phyloP scores from a whole-genome alignment of 2,888 invertebrate species.

The Dolichopus griseipennis region DNA sequence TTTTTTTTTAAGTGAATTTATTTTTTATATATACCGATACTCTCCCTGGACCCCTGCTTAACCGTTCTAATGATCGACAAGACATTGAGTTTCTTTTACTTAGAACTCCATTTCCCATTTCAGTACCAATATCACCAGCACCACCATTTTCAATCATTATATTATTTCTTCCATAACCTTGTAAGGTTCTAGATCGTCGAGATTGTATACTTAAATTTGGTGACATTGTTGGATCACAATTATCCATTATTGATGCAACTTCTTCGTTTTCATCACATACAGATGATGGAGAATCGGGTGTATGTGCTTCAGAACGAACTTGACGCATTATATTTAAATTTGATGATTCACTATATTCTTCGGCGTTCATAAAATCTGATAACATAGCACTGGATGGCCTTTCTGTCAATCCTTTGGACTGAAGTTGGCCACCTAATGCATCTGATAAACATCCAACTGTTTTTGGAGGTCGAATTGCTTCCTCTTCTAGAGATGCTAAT shows the following conservation, averaged over 20 bases:
- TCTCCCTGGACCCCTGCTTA: conserved; percentile 41
- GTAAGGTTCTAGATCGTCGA: conserved; percentile 33
- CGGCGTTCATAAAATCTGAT: conserved; percentile 41
- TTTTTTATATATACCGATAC: conserved; percentile 32
- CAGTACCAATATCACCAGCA: conserved; percentile 21
- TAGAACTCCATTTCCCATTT: conserved; percentile 26
- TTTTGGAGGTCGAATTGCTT: conserved; percentile 47
- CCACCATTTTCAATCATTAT: not conserved
- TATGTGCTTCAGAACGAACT: conserved; percentile 42
- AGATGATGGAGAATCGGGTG: conserved; percentile 43
- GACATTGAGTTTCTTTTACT: conserved; percentile 41
- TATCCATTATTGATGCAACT: conserved; percentile 22
- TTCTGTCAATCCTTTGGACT: conserved; percentile 14
- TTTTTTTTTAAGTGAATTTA: conserved; percentile 2
- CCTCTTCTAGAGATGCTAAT: conserved; percentile 83
- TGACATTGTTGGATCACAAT: conserved; percentile 28
- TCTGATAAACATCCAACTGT: conserved; percentile 62
- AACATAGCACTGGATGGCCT: conserved; percentile 49
- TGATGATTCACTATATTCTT: conserved; percentile 42
- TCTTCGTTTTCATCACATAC: conserved; percentile 37
- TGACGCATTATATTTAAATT: conserved; percentile 34
- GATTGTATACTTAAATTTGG: conserved; percentile 25
- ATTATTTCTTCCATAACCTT: conserved; percentile 16
- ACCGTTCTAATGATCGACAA: conserved; percentile 47
- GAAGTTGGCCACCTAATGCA: conserved; percentile 44